Evolutionary conservation across 2,888 invertebrate species (phyloP).

Genomic region (Dasypolia templi): DNA sequence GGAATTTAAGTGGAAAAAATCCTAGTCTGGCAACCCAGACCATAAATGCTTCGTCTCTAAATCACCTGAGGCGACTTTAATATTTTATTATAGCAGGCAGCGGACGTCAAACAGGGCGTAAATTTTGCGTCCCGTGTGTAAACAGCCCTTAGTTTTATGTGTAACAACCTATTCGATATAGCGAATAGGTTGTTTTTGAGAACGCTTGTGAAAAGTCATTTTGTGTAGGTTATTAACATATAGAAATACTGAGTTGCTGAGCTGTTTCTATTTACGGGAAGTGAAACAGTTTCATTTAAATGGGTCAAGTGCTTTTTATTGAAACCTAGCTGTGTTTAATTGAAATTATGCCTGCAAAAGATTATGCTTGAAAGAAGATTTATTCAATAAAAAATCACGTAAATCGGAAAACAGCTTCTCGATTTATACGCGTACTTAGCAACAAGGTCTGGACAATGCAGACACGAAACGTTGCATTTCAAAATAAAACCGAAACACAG

Average conservation of each 20-base stretch:
- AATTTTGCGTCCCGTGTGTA: slow-evolving; percentile 52
- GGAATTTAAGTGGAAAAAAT: slow-evolving; percentile 4
- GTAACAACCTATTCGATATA: no score
- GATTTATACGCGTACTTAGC: not conserved
- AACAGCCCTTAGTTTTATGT: slow-evolving; percentile 35
- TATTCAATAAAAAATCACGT: not conserved
- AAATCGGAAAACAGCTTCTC: not conserved
- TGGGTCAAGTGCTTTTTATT: not conserved
- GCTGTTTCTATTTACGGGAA: not conserved
- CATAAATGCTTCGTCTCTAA: slow-evolving; percentile 37
- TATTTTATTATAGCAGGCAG: slow-evolving; percentile 60
- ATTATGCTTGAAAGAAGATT: not conserved
- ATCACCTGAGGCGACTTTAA: slow-evolving; percentile 64
- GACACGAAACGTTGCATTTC: not conserved
- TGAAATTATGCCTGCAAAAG: no score
- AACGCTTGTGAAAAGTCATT: slow-evolving; percentile 10
- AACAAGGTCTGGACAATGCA: no score
- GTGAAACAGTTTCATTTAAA: not conserved
- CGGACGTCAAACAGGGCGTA: slow-evolving; percentile 61
- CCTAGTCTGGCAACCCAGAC: slow-evolving; percentile 13
- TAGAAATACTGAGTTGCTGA: not conserved
- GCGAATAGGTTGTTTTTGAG: slow-evolving; percentile 18
- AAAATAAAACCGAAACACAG: not conserved
- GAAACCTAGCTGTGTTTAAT: no score
- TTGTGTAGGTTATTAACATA: slow-evolving; percentile 14